These are phyloP conservation scores for Zoanthus sociatus DNA, from an alignment of 92 coral and sea anemone genomes.

Conservation along the genomic window DNA sequence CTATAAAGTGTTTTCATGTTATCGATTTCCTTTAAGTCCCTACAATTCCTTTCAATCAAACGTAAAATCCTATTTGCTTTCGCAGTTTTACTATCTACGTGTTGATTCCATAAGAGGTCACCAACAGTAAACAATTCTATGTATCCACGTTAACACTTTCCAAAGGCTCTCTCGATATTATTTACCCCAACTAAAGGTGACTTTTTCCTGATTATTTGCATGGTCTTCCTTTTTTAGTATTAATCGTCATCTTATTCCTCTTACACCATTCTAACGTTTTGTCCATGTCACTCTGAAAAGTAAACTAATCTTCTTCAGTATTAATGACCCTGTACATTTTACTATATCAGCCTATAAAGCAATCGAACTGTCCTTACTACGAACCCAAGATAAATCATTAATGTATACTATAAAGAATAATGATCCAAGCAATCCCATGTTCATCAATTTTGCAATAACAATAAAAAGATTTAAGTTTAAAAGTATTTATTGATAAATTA, in stretches of 20 bases:
- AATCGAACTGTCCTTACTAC: not conserved
- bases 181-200: conserved; percentile 44
- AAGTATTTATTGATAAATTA: too few species aligned
- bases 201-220: not conserved
- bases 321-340: conserved; percentile 42
- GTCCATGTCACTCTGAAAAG: conserved; percentile 44
- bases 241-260: conserved; percentile 1
- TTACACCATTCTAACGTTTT: conserved; percentile 6
- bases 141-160: conserved; percentile 30
- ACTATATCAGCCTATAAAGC: conserved; percentile 50
- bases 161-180: conserved; percentile 36
- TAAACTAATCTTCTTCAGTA: conserved; percentile 29
- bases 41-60: not conserved
- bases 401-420: too few species aligned
- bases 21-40: not conserved
- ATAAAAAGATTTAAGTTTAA: too few species aligned
- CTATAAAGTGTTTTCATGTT: not conserved
- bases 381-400: not conserved
- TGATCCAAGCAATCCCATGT: too few species aligned
- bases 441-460: too few species aligned
- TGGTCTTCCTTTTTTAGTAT: not conserved
- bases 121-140: conserved; percentile 38
- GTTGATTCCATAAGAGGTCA: conserved; percentile 47
- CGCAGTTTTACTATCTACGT: conserved; percentile 33
- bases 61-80: not conserved